Conservation (phyloP, 2,888 invertebrate genomes). For the Cephalotes varians region DNA sequence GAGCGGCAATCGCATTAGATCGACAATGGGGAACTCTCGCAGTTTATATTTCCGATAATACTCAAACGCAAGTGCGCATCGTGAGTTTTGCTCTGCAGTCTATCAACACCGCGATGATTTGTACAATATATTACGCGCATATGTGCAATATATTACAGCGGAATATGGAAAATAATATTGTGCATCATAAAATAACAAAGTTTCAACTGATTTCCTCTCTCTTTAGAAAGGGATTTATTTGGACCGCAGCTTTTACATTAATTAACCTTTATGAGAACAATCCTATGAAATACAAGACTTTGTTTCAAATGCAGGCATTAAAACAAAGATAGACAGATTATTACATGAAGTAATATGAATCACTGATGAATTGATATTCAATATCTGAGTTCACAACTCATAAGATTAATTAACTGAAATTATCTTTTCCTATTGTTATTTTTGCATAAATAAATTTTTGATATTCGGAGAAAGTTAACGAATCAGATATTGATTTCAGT, state of each 20-base stretch:
- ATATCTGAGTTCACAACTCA: neutral
- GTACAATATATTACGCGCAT: neutral
- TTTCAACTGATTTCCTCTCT: neutral
- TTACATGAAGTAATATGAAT: constrained; percentile 26
- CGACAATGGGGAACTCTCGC: constrained; percentile 12
- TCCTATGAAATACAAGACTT: neutral
- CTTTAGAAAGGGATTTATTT: constrained; percentile 14
- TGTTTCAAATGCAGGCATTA: constrained; percentile 19
- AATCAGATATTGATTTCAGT: constrained; percentile 4
- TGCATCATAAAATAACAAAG: constrained; percentile 24
- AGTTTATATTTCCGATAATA: constrained; percentile 50
- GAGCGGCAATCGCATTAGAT: constrained; percentile 43
- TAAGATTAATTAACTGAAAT: constrained; percentile 38
- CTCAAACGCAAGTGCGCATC: neutral
- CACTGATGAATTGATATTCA: constrained; percentile 18
- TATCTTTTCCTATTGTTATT: constrained; percentile 16
- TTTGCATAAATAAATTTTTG: constrained; percentile 25
- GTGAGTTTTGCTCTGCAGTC: constrained; percentile 1
- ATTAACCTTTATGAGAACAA: constrained; percentile 21
- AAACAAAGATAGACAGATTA: constrained; percentile 23
- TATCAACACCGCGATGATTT: constrained; percentile 14
- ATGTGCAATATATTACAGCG: neutral
- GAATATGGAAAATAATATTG: neutral
- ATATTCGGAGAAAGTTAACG: neutral
- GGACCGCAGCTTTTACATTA: neutral